A percentile compares a stretch with the other conserved stretches of the same genome.
phyloP scores from a whole-genome alignment of 2,888 invertebrate genomes.

The Cerceris rybyensis region DNA sequence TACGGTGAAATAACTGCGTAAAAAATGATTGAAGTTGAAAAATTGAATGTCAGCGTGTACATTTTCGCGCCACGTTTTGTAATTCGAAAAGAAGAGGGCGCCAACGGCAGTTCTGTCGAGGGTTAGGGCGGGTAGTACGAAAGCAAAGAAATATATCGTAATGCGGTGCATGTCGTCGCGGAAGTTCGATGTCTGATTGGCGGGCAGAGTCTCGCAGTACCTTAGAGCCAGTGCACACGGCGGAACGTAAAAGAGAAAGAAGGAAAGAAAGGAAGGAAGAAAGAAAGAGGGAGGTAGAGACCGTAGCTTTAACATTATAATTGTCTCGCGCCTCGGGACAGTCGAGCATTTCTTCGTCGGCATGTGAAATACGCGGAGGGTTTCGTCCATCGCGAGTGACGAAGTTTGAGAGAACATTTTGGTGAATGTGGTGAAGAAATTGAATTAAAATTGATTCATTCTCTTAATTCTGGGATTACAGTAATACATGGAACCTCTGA shows the following conservation, averaged over 20 bases:
- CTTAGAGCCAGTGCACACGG: conserved; percentile 33
- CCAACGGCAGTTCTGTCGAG: too few species aligned
- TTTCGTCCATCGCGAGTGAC: conserved; percentile 16
- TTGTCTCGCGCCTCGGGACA: conserved; percentile 44
- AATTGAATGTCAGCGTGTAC: too few species aligned
- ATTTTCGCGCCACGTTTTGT: too few species aligned
- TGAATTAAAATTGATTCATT: too few species aligned
- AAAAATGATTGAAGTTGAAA: too few species aligned
- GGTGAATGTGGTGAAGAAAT: conserved; percentile 47
- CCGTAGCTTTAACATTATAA: conserved; percentile 54
- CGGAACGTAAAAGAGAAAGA: conserved; percentile 45
- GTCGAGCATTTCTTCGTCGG: conserved; percentile 48
- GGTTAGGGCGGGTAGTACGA: background rate
- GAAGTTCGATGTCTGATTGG: conserved; percentile 35
- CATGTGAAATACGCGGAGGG: conserved; percentile 51
- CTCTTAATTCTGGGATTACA: too few species aligned
- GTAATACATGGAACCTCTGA: too few species aligned
- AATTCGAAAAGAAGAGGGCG: too few species aligned
- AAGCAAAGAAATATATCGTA: background rate
- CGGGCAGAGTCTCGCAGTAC: conserved; percentile 1
- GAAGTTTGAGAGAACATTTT: conserved; percentile 42
- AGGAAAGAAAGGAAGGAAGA: conserved; percentile 16
- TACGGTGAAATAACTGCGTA: too few species aligned
- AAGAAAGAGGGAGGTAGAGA: conserved; percentile 23
- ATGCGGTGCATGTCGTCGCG: conserved; percentile 6